phyloP scores from a whole-genome alignment of 2,113 vertebrate species.

The Pseudopipra pipra region DNA sequence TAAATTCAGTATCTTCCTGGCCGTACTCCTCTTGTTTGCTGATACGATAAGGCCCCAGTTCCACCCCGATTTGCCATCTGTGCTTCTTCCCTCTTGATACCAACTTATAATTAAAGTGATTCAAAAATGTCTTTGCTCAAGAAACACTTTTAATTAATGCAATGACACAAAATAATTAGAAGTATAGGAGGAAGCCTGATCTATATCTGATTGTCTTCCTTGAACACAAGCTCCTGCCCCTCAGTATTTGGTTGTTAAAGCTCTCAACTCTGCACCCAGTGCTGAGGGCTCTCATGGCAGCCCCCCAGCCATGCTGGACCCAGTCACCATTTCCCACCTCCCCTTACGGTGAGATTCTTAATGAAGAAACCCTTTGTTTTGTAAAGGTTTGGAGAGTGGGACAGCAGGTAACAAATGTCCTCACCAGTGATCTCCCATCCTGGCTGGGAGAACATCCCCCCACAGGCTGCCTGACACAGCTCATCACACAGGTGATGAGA shows the following conservation, averaged over 20 bases:
- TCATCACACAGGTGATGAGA: not conserved
- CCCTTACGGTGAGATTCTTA: not conserved
- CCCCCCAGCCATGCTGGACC: not conserved
- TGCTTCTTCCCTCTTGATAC: constrained; percentile 7
- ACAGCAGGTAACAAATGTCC: not conserved
- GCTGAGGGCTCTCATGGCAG: not conserved
- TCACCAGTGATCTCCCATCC: no score
- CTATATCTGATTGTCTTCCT: not conserved
- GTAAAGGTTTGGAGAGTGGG: not conserved
- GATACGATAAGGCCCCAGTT: not conserved
- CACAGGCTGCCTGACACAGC: not conserved
- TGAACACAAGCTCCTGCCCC: not conserved
- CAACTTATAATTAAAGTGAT: constrained; percentile 19
- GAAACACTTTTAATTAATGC: constrained; percentile 40
- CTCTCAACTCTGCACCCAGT: not conserved
- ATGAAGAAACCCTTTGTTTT: not conserved
- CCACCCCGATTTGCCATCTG: not conserved
- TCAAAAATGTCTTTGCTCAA: not conserved
- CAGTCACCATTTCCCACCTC: not conserved
- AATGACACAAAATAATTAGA: not conserved
- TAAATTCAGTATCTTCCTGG: not conserved
- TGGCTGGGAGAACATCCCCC: not conserved
- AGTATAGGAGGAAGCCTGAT: not conserved
- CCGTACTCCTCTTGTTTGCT: constrained; percentile 2
- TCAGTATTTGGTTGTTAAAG: not conserved